These are phyloP conservation scores for Takifugu flavidus DNA, from an alignment of 2,113 vertebrate species.

Conservation along the genomic window DNA sequence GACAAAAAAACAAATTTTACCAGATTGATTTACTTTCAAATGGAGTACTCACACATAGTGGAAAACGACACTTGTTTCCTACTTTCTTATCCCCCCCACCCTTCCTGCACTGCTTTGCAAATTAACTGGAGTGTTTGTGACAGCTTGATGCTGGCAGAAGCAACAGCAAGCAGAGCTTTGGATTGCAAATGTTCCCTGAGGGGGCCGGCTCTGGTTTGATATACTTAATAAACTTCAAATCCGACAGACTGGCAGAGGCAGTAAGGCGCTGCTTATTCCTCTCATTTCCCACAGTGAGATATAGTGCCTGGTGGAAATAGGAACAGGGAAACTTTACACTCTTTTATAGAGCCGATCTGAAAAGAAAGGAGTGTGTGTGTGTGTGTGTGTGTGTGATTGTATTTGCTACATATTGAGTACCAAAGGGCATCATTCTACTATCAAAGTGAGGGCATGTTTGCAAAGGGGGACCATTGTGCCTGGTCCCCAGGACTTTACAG, in stretches of 20 bases:
- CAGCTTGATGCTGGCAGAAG: conserved; percentile 67
- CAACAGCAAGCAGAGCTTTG: conserved; percentile 67
- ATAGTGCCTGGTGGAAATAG: conserved; percentile 53
- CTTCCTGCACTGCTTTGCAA: conserved; percentile 66
- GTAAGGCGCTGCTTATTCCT: conserved; percentile 52
- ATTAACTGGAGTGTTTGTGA: conserved; percentile 73
- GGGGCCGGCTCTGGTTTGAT: conserved; percentile 66
- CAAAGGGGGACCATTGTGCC: no score
- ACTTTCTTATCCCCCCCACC: conserved; percentile 50
- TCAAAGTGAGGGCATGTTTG: no score
- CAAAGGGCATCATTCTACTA: no score
- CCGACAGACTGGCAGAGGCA: conserved; percentile 62
- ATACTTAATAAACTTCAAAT: conserved; percentile 75
- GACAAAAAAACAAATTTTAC: conserved; percentile 50
- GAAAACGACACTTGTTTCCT: conserved; percentile 66
- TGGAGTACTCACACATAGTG: conserved; percentile 44
- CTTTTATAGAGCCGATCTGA: conserved; percentile 32
- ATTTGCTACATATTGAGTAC: no score
- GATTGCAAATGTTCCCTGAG: conserved; percentile 73
- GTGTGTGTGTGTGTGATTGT: conserved; percentile 4
- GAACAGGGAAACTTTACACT: conserved; percentile 53
- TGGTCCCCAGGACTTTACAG: no score
- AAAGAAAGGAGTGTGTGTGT: conserved; percentile 15
- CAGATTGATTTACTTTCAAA: conserved; percentile 64
- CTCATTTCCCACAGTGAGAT: conserved; percentile 44